Conservation (phyloP, 2,888 invertebrate species). For the Torymus texanus region DNA sequence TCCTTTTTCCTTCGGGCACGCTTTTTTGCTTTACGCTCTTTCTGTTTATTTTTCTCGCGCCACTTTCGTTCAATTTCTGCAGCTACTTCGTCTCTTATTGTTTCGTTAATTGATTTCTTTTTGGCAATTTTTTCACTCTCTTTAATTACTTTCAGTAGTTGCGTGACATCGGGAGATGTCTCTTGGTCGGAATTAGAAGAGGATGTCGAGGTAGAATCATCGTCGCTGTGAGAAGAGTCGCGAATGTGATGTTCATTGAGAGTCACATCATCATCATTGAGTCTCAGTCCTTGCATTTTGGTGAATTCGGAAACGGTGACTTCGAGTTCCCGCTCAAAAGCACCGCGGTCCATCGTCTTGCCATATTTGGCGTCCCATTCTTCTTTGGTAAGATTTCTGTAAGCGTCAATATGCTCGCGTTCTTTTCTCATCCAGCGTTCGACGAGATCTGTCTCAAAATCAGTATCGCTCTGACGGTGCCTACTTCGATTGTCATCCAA, state of each 20-base stretch:
- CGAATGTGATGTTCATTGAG: constrained; percentile 39
- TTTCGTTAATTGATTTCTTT: constrained; percentile 67
- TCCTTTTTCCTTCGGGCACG: constrained; percentile 61
- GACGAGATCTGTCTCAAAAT: constrained; percentile 51
- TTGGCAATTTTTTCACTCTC: constrained; percentile 70
- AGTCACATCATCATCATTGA: constrained; percentile 47
- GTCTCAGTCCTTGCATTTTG: constrained; percentile 42
- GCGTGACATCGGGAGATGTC: constrained; percentile 63
- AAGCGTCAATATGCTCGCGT: constrained; percentile 66
- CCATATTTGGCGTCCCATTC: constrained; percentile 72
- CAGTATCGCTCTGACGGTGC: constrained; percentile 4
- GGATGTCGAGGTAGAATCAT: constrained; percentile 41
- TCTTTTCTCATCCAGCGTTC: constrained; percentile 66
- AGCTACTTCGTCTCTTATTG: constrained; percentile 69
- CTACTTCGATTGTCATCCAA: constrained; percentile 34
- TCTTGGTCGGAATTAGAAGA: constrained; percentile 54
- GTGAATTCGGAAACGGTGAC: constrained; percentile 46
- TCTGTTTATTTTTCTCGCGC: constrained; percentile 65
- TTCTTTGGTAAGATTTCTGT: constrained; percentile 71
- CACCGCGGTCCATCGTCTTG: constrained; percentile 54
- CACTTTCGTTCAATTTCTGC: constrained; percentile 70
- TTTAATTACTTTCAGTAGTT: constrained; percentile 70
- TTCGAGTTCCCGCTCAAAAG: constrained; percentile 55
- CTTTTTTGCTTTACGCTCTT: constrained; percentile 62
- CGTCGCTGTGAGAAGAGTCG: constrained; percentile 48